A percentile compares a stretch with the other conserved stretches of the same genome.
These are phyloP conservation scores for Lytechinus variegatus DNA, from an alignment of 35 echinoderm and acorn worm genomes.

Conservation along the genomic window DNA sequence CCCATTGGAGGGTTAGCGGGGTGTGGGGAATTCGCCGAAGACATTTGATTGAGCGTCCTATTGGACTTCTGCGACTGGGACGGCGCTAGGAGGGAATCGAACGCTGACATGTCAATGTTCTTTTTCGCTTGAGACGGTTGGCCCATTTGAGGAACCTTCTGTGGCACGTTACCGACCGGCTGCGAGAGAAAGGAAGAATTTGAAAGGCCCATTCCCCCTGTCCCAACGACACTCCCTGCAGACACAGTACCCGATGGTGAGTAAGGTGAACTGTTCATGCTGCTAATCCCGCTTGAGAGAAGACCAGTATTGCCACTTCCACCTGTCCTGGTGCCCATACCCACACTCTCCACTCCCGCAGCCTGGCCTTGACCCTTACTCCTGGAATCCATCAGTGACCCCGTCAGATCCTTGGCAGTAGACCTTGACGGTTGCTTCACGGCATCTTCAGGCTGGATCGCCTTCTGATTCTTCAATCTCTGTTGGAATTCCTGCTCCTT, in stretches of 20 bases:
- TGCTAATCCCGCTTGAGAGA: background rate
- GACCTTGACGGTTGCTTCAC: constrained; percentile 41
- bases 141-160: background rate
- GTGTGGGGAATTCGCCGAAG: constrained; percentile 32
- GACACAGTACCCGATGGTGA: background rate
- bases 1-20: constrained; percentile 24
- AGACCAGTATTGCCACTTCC: background rate
- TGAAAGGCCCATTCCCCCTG: background rate
- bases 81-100: constrained; percentile 81
- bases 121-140: constrained; percentile 49
- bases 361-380: background rate
- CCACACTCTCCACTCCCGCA: constrained; percentile 41
- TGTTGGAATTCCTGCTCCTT: constrained; percentile 97
- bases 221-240: constrained; percentile 6
- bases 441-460: constrained; percentile 46
- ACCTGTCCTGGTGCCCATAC: constrained; percentile 7
- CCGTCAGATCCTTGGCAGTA: constrained; percentile 67
- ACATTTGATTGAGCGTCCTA: constrained; percentile 80
- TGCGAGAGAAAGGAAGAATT: constrained; percentile 9
- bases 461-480: constrained; percentile 79
- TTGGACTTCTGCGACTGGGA: constrained; percentile 66
- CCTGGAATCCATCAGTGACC: constrained; percentile 62
- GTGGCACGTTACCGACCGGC: background rate
- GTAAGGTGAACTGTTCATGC: constrained; percentile 29
- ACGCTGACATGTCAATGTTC: constrained; percentile 85